Evolutionary conservation across 92 coral and sea anemone genomes (phyloP), one percentile per base, ranked within the genome.

Genomic region (Heliopora coerulea): DNA sequence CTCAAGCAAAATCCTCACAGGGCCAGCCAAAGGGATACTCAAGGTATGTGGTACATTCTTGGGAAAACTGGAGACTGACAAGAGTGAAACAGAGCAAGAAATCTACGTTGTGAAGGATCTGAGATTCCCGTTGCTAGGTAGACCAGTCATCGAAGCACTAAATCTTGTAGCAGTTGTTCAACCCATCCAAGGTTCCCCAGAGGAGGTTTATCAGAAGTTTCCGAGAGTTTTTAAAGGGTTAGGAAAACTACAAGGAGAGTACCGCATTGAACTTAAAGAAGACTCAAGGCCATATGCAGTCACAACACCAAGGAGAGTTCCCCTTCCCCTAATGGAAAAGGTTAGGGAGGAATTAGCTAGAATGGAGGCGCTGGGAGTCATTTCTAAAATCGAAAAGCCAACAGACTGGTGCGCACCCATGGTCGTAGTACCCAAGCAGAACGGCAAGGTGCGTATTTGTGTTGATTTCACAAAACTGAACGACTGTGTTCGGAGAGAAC

Each of bases 381-480:
- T 54, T 23, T 54, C 60, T 21, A 17, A 17, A 0, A 23, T 54
- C 26, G 19, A 17, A 11, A 27, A 12, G 19, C 60, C 60, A 54
- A 54, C 60, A 11, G 29, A 11, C 29, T 54, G 60, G 76, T 69
- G 35, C n/a, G n/a, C n/a, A n/a, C n/a, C n/a, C n/a, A n/a, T n/a
- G n/a, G n/a, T n/a, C n/a, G n/a, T n/a, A n/a, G n/a, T n/a, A n/a
- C n/a, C n/a, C n/a, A n/a, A n/a, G n/a, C n/a, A n/a, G n/a, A n/a
- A n/a, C n/a, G n/a, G n/a, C n/a, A n/a, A n/a, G n/a, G n/a, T n/a
- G n/a, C 30, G 76, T n/a, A 19, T 69, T 57, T 69, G 76, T 15
- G 62, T 49, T 14, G 76, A 86, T 62, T 82, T 78, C 30, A 78
- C 86, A 3, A 52, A 82, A 18, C 78, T 86, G 17, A 85, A 85